Evolutionary conservation across 2,888 invertebrate species (phyloP), one percentile per base, ranked within the genome.

Genomic region (Iphiclides podalirius): DNA sequence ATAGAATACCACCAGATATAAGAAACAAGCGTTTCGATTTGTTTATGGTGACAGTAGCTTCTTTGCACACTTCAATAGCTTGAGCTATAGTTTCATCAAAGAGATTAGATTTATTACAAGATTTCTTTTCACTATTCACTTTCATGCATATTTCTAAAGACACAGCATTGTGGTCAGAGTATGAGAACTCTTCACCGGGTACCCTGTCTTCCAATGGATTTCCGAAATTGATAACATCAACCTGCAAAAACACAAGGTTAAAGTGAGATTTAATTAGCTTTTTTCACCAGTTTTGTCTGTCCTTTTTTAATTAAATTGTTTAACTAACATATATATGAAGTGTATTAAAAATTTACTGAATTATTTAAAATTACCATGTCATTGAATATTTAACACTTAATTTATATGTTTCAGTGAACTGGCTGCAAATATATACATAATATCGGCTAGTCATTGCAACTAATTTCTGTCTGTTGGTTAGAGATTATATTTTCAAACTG

Each of bases 141-240:
- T 58, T 72, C 0, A 85, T 38, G 20, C 60, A 61, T 6, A 91
- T 47, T 58, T 84, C 91, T 4, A 94, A 91, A 52, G 91, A 79
- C 4, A 97, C 93, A 9, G 96, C 97, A 79, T 97, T 97, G 74
- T 97, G 97, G 75, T 98, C 97, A 0, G 97, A 97, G 78, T 93
- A 97, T 63, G 96, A 96, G 64, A 93, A 95, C 44, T 86, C 70
- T 56, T 91, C 81, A 14, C 90, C 91, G 0, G 96, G 94, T 28
- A 97, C 93, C 63, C 93, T 89, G 44, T 92, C 89, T 57, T 94
- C 92, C 55, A 96, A 89, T 0, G 96, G 95, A 55, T 94, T 91
- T 7, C 88, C 83, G 67, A 93, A 94, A 55, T 90, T 90, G 2
- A 72, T 36, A 2, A 88, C 69, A 34, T 72, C 63, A 11, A 70